These are phyloP conservation scores for Lordiphosa clarofinis DNA, from an alignment of 1,140 invertebrate species.

Conservation along the genomic window DNA sequence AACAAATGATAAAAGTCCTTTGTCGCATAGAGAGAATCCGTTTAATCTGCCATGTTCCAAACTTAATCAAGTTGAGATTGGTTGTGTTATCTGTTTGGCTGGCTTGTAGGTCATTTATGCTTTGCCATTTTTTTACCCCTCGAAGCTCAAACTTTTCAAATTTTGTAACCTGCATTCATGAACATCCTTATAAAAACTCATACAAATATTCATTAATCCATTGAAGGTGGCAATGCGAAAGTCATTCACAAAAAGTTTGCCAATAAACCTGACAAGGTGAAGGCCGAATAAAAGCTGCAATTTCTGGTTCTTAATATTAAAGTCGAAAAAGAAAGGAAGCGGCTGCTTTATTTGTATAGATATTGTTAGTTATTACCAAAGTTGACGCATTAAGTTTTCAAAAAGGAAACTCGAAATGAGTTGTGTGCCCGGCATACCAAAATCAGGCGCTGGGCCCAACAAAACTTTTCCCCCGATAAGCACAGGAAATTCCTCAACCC, in stretches of 20 bases:
- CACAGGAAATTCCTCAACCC: neutral
- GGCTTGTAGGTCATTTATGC: no score
- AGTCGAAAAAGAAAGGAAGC: slow-evolving; percentile 15
- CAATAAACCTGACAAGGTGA: slow-evolving; percentile 37
- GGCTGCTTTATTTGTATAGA: slow-evolving; percentile 16
- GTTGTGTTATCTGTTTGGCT: no score
- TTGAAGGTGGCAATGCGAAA: slow-evolving; percentile 7
- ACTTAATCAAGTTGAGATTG: no score
- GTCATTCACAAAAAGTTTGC: slow-evolving; percentile 41
- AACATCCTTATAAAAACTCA: slow-evolving; percentile 1
- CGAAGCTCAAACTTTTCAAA: slow-evolving; percentile 5
- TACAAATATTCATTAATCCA: slow-evolving; percentile 34
- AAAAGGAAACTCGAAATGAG: slow-evolving; percentile 42
- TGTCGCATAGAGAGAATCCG: no score
- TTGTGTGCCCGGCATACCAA: slow-evolving; percentile 60
- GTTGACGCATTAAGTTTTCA: slow-evolving; percentile 27
- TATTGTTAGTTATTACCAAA: slow-evolving; percentile 20
- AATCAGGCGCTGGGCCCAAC: no score
- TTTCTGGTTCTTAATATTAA: slow-evolving; percentile 20
- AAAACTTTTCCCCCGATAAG: slow-evolving; percentile 23
- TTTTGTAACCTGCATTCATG: slow-evolving; percentile 14
- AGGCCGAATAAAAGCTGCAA: slow-evolving; percentile 6
- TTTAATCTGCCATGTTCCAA: accelerated
- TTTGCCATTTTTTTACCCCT: neutral
- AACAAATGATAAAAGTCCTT: no score